These are phyloP conservation scores for Peromyscus attwateri DNA, from an alignment of 2,797 vertebrate genomes.

Conservation along the genomic window DNA sequence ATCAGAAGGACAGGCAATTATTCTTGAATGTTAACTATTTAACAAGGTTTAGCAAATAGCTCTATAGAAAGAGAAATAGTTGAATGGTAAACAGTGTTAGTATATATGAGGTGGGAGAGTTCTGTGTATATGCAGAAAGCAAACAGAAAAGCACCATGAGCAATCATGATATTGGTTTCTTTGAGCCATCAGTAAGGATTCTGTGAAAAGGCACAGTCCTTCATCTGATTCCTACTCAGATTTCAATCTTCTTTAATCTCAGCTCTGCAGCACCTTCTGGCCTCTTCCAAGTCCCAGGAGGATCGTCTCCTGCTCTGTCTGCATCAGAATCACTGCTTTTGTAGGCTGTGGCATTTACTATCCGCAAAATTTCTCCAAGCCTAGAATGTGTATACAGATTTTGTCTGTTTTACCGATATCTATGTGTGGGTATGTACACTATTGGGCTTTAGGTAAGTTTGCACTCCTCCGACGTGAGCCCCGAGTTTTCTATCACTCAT, in stretches of 20 bases:
- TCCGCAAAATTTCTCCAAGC: neutral
- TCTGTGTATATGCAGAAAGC: neutral
- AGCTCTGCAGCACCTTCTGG: neutral
- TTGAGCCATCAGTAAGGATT: neutral
- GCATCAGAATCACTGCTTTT: neutral
- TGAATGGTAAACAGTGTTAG: neutral
- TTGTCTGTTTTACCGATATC: neutral
- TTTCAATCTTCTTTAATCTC: neutral
- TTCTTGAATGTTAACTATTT: constrained; percentile 8
- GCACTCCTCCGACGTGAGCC: neutral
- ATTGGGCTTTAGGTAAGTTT: neutral
- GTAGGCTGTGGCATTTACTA: neutral
- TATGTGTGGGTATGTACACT: neutral
- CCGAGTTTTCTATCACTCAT: neutral
- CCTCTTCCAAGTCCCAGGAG: neutral
- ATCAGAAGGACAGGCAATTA: neutral
- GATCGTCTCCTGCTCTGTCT: neutral
- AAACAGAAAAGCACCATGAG: neutral
- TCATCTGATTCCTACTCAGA: neutral
- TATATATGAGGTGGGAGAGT: fast-evolving
- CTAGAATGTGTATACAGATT: neutral
- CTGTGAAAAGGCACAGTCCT: neutral
- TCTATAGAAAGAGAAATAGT: neutral
- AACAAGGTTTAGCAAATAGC: neutral
- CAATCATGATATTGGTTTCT: neutral